Percentiles rank a stretch among this genome's conserved stretches.
phyloP scores from a whole-genome alignment of 2,888 invertebrate species.

The Lasius platythorax region DNA sequence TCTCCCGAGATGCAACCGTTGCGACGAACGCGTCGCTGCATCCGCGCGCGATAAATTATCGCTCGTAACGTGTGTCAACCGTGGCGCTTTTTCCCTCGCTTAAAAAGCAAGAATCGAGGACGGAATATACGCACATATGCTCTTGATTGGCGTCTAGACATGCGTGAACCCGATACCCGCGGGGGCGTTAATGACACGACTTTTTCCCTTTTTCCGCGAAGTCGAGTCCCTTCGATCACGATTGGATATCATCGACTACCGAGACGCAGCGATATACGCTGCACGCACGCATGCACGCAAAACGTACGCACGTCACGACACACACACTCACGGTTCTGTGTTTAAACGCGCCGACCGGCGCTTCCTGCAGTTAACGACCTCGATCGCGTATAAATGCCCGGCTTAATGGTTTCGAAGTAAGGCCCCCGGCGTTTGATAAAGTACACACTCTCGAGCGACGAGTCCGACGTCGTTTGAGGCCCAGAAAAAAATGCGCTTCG shows the following conservation, averaged over 20 bases:
- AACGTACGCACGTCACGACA: slow-evolving; percentile 58
- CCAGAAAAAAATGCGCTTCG: slow-evolving; percentile 17
- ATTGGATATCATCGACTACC: slow-evolving; percentile 49
- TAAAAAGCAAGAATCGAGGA: slow-evolving; percentile 47
- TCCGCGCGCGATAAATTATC: slow-evolving; percentile 26
- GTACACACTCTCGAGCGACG: slow-evolving; percentile 55
- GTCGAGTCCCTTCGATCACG: slow-evolving; percentile 41
- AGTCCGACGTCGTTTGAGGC: slow-evolving; percentile 19
- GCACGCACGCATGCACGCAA: slow-evolving; percentile 32
- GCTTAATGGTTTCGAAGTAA: slow-evolving; percentile 82
- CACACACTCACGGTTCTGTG: slow-evolving; percentile 55
- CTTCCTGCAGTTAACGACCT: slow-evolving; percentile 85
- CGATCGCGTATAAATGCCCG: slow-evolving; percentile 82
- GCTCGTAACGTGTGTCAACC: slow-evolving; percentile 24
- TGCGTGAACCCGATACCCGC: slow-evolving; percentile 30
- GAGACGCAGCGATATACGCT: slow-evolving; percentile 3
- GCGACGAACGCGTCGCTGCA: slow-evolving; percentile 3
- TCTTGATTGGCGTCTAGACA: slow-evolving; percentile 76
- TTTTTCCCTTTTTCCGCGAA: slow-evolving; percentile 38
- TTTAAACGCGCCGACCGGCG: slow-evolving; percentile 74
- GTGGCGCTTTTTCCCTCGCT: slow-evolving; percentile 7
- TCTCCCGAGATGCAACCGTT: slow-evolving; percentile 6
- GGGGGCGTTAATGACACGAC: slow-evolving; percentile 34
- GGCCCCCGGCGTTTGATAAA: slow-evolving; percentile 67
- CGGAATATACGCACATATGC: slow-evolving; percentile 17